phyloP scores from a whole-genome alignment of 2,113 vertebrate species.

The Dipodomys ordii region DNA sequence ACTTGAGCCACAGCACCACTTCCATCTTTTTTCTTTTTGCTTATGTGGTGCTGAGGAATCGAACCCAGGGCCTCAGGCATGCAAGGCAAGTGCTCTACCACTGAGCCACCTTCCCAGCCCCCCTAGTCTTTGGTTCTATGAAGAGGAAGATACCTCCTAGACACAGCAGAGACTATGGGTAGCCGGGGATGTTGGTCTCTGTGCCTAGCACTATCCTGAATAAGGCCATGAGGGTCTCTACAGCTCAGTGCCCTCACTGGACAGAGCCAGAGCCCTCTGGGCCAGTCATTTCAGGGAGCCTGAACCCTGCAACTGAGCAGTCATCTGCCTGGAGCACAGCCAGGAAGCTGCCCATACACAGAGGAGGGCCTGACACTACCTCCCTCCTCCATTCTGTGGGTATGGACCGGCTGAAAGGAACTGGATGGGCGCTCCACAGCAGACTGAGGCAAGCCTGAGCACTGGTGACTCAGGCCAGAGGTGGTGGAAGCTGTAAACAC shows the following conservation, averaged over 20 bases:
- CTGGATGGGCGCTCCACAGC: not conserved
- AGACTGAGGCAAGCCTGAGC: not conserved
- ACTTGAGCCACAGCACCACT: no score
- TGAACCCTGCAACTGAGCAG: not conserved
- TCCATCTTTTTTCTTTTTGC: no score
- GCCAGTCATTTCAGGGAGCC: not conserved
- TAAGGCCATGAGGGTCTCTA: not conserved
- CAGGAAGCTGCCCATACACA: not conserved
- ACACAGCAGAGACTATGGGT: not conserved
- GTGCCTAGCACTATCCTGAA: not conserved
- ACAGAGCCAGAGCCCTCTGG: not conserved
- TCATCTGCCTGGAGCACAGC: no score
- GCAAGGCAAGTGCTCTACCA: no score
- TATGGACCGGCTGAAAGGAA: not conserved
- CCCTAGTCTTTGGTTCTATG: not conserved
- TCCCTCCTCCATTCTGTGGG: not conserved
- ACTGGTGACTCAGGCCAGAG: not conserved
- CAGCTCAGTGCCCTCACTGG: no score
- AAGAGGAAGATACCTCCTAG: not conserved
- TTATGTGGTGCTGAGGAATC: no score
- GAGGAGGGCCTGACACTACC: no score
- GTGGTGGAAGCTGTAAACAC: not conserved
- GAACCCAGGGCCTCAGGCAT: no score
- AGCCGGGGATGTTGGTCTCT: not conserved
- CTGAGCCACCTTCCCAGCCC: no score